Evolutionary conservation across 2,888 invertebrate genomes (phyloP), one percentile per base, ranked within the genome.

Genomic region (Caenorhabditis imperialis): DNA sequence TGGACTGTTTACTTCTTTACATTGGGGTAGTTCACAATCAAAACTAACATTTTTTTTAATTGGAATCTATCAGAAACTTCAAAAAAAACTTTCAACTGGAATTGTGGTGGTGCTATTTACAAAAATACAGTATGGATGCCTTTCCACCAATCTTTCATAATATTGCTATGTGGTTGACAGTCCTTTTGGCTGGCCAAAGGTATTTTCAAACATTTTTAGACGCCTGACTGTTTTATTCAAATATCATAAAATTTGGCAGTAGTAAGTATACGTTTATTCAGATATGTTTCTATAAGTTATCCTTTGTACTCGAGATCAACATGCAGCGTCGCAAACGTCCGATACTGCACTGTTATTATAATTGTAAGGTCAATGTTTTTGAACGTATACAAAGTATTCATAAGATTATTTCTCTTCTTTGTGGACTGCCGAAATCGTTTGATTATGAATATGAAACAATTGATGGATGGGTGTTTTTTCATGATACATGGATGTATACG

Each of bases 221-320:
- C n/a, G n/a, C n/a, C n/a, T n/a, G n/a, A n/a, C n/a, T n/a, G n/a
- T n/a, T n/a, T n/a, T n/a, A n/a, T n/a, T n/a, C n/a, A n/a, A n/a
- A n/a, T n/a, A n/a, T n/a, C n/a, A n/a, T n/a, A n/a, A n/a, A n/a
- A n/a, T n/a, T n/a, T n/a, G n/a, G n/a, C n/a, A n/a, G n/a, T n/a
- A n/a, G n/a, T n/a, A n/a, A n/a, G 6, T 30, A 27, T 35, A 3
- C 14, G 16, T 51, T 35, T 18, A 50, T 82, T 30, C 67, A 87
- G 87, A 51, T 96, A 95, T 90, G 94, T 96, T 85, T 96, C 95
- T 89, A 95, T 96, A 1, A 96, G 95, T 87, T 95, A 95, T 89
- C 94, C 95, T 0, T 93, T 94, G 0, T 92, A 93, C 77, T 96
- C 96, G 0, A 91, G 94, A 70, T 93, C 93, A n/a, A 90, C 91